A percentile compares a stretch with the other conserved stretches of the same genome.
These are phyloP conservation scores for Paguma larvata DNA, from an alignment of 2,797 vertebrate species.

Conservation along the genomic window DNA sequence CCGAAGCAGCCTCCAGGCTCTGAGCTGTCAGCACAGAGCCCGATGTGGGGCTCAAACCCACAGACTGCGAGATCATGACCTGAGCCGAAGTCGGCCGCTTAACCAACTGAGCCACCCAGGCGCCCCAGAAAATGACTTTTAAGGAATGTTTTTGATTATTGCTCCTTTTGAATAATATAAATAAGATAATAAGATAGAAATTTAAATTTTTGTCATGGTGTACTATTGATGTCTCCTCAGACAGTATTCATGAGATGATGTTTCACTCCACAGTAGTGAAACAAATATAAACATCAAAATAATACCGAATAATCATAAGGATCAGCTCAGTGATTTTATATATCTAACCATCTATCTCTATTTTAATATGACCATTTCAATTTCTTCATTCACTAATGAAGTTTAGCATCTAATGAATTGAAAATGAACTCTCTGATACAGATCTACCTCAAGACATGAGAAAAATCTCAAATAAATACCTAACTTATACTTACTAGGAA, in stretches of 20 bases:
- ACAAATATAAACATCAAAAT: slow-evolving; percentile 16
- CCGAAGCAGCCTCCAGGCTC: no score
- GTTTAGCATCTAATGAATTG: neutral
- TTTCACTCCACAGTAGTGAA: neutral
- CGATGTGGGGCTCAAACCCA: no score
- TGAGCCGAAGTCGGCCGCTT: no score
- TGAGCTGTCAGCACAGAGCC: no score
- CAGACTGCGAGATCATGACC: no score
- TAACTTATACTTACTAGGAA: neutral
- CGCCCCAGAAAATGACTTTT: neutral
- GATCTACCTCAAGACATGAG: neutral
- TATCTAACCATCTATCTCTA: neutral
- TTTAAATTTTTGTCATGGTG: neutral
- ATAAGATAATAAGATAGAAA: neutral
- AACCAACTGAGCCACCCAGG: no score
- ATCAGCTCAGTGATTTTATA: neutral
- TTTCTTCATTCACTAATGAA: neutral
- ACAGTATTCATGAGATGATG: neutral
- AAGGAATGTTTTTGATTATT: neutral
- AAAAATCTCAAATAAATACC: neutral
- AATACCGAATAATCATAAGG: neutral
- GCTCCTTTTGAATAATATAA: neutral
- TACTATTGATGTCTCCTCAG: neutral
- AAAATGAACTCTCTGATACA: neutral
- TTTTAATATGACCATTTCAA: neutral